phyloP scores from a whole-genome alignment of 1,140 invertebrate genomes.

The Meloidogyne exigua region DNA sequence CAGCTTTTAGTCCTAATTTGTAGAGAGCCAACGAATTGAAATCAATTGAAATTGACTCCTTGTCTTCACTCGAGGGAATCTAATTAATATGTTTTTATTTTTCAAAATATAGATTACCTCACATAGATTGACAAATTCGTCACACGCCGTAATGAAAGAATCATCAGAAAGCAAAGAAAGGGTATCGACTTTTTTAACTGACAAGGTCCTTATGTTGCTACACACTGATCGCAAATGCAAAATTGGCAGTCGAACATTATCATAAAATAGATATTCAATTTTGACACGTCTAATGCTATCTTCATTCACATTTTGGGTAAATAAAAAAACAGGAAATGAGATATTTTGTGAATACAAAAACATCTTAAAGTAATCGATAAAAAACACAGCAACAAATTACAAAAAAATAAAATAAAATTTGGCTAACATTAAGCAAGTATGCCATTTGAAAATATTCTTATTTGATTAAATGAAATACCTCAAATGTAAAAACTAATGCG shows the following conservation, averaged over 20 bases:
- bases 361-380: too few species aligned
- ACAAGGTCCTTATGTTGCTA: conserved; percentile 27
- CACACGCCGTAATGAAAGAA: conserved; percentile 43
- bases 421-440: neutral
- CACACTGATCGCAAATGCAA: conserved; percentile 38
- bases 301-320: neutral
- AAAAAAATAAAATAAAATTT: neutral
- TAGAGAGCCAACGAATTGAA: conserved; percentile 28
- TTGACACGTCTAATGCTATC: conserved; percentile 14
- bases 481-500: too few species aligned
- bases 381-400: too few species aligned
- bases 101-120: neutral
- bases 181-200: conserved; percentile 35
- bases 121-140: conserved; percentile 40
- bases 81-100: neutral
- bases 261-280: neutral
- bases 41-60: neutral
- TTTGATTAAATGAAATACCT: too few species aligned
- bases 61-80: conserved; percentile 2
- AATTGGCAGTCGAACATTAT: too few species aligned
- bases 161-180: conserved; percentile 51
- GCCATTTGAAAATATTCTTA: too few species aligned
- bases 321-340: too few species aligned
- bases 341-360: too few species aligned
- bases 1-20: conserved; percentile 29